phyloP scores from a whole-genome alignment of 2,888 invertebrate genomes.

The Calliphora vomitoria region DNA sequence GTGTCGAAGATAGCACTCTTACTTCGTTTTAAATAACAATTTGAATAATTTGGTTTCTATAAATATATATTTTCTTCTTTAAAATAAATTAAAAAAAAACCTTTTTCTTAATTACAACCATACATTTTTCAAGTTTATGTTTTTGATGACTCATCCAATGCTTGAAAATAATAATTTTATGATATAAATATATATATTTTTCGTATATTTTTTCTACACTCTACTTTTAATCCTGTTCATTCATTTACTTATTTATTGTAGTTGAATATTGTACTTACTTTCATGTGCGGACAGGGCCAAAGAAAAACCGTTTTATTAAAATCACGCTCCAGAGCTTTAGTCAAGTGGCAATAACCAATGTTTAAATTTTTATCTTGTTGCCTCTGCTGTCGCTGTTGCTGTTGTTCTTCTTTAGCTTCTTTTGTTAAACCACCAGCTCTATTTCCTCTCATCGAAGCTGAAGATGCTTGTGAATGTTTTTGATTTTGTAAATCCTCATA shows the following conservation, averaged over 20 bases:
- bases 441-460: not conserved
- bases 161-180: not conserved
- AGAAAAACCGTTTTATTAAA: slow-evolving; percentile 83
- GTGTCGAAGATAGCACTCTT: too few relatives aligned
- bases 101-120: not conserved
- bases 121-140: not conserved
- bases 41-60: not conserved
- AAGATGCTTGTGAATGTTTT: slow-evolving; percentile 32
- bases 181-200: not conserved
- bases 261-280: slow-evolving; percentile 80
- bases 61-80: not conserved
- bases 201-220: not conserved
- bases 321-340: slow-evolving; percentile 81
- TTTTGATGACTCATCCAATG: slow-evolving; percentile 21
- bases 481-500: slow-evolving; percentile 61
- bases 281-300: slow-evolving; percentile 84
- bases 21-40: too few relatives aligned
- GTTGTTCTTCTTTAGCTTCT: not conserved
- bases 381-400: too few relatives aligned
- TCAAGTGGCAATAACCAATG: slow-evolving; percentile 82
- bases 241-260: not conserved
- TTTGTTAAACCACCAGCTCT: slow-evolving; percentile 3
- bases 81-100: not conserved
- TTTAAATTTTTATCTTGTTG: slow-evolving; percentile 61
- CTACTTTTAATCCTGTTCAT: not conserved